Conservation (phyloP, 2,888 invertebrate species). For the Arge pagana region DNA sequence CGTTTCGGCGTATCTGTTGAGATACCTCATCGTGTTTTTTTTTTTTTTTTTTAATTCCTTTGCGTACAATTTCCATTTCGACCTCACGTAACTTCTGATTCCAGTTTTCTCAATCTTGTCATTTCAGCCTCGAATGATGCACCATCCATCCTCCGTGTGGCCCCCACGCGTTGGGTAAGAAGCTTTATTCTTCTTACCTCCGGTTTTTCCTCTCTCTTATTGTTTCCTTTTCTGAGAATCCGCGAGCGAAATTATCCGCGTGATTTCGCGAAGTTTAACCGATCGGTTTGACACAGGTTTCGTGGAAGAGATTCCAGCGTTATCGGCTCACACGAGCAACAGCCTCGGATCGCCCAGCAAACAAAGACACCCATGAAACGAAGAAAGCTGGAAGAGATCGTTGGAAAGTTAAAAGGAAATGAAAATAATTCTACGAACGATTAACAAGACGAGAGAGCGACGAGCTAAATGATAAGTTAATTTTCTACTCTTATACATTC, state of each 20-base stretch:
- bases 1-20: background rate
- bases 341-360: conserved; percentile 9
- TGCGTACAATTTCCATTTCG: too few relatives aligned
- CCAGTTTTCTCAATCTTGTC: too few relatives aligned
- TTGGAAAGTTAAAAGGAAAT: conserved; percentile 35
- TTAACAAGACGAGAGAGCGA: background rate
- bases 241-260: background rate
- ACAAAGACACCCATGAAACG: conserved; percentile 28
- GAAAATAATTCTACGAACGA: conserved; percentile 25
- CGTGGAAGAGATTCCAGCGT: conserved; percentile 5
- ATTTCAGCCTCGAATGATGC: conserved; percentile 8
- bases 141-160: conserved; percentile 5
- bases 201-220: background rate
- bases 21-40: background rate
- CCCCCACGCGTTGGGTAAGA: conserved; percentile 13
- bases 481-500: too few relatives aligned
- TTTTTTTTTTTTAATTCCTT: background rate
- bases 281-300: background rate
- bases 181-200: too few relatives aligned
- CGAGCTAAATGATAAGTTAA: too few relatives aligned
- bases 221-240: background rate
- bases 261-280: background rate
- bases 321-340: background rate
- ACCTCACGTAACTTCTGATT: too few relatives aligned
- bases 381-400: conserved; percentile 38